Percentiles rank a stretch among this genome's conserved stretches.
phyloP scores from a whole-genome alignment of 2,888 invertebrate species.

The Heliconius hortense region DNA sequence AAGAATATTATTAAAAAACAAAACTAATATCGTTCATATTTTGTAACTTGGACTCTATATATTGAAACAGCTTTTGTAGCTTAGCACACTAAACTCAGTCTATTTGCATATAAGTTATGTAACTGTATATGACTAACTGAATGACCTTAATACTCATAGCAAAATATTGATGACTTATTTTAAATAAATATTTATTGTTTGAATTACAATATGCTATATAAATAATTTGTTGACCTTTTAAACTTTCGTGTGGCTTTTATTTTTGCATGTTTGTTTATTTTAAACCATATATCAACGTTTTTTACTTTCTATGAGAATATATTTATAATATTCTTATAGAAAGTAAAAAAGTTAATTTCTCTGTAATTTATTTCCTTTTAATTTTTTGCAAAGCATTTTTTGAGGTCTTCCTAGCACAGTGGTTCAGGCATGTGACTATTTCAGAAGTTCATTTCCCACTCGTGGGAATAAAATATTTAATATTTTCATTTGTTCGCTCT shows the following conservation, averaged over 20 bases:
- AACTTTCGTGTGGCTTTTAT: not conserved
- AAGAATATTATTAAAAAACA: not conserved
- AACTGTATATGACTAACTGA: constrained; percentile 35
- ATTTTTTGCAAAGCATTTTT: not conserved
- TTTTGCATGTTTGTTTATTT: not conserved
- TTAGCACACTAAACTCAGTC: constrained; percentile 8
- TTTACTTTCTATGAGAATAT: no score
- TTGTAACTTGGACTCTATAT: constrained; percentile 1
- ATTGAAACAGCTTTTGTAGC: constrained; percentile 16
- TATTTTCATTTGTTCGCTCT: no score
- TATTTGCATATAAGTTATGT: constrained; percentile 38
- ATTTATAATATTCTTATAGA: not conserved
- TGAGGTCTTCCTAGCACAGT: no score
- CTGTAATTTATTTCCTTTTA: not conserved
- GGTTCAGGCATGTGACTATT: no score
- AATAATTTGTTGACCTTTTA: not conserved
- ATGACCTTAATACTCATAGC: constrained; percentile 30
- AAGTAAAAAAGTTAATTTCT: not conserved
- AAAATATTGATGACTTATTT: constrained; percentile 24
- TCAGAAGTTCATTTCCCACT: no score
- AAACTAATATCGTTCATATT: not conserved
- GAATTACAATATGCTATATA: not conserved
- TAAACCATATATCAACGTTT: no score
- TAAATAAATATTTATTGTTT: not conserved
- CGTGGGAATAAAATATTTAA: no score